Conservation (phyloP, 2,888 invertebrate species). For the Cinara cedri region DNA sequence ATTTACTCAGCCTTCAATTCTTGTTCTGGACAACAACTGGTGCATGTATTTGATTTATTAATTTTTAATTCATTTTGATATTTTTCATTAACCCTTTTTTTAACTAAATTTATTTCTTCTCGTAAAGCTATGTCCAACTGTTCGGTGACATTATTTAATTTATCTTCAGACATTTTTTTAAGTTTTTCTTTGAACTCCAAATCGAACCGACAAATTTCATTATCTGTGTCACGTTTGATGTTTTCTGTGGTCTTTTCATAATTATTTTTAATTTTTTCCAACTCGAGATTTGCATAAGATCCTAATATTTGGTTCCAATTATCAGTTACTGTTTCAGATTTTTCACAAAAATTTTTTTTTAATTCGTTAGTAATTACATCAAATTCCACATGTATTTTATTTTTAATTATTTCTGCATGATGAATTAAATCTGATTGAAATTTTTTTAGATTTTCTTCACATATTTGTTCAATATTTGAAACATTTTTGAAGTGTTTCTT, state of each 20-base stretch:
- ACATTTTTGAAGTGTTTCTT: conserved; percentile 4
- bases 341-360: conserved; percentile 8
- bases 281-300: conserved; percentile 18
- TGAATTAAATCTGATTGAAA: conserved; percentile 32
- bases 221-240: neutral
- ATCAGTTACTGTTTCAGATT: neutral
- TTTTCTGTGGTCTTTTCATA: conserved; percentile 24
- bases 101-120: conserved; percentile 21
- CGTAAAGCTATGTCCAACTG: conserved; percentile 22
- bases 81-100: conserved; percentile 2
- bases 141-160: conserved; percentile 14
- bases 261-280: conserved; percentile 13
- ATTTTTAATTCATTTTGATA: neutral
- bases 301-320: conserved; percentile 11
- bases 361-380: neutral
- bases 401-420: conserved; percentile 22
- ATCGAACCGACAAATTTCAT: neutral
- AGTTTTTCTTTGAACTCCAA: conserved; percentile 35
- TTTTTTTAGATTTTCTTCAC: conserved; percentile 13
- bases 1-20: neutral
- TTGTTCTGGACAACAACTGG: neutral
- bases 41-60: neutral
- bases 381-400: conserved; percentile 22
- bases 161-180: conserved; percentile 24
- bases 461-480: conserved; percentile 30